Base-by-base conservation (phyloP, 2,888 invertebrate species). In the Alloscopus bannaensis region DNA sequence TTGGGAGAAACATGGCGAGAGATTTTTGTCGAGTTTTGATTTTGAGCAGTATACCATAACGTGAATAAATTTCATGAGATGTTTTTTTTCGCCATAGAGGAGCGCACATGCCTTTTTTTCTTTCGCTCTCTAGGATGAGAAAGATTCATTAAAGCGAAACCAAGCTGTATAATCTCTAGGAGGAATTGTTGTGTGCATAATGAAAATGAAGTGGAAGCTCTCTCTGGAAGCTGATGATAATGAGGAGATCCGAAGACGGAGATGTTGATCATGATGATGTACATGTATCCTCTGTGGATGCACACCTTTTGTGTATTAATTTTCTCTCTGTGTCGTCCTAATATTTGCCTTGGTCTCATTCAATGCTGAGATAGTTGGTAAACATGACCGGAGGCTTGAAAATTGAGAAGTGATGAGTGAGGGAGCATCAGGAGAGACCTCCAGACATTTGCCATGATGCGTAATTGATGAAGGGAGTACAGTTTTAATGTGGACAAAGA, bases 401-500 rank as follows among this genome's bases (percentile, higher is more conserved):
- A 26, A 11, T 28, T 55, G 52, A 22, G 52, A n/a, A n/a, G n/a
- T n/a, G n/a, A n/a, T n/a, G n/a, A n/a, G 24, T 4, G 36, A 52
- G 24, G 24, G 59, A 57, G 55, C 40, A 60, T 40, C 64, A 64
- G 64, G 65, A 42, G 57, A 66, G 81, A 80, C 81, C 83, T 81
- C 79, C 79, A 79, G 77, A 69, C 73, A 60, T 59, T 78, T 71
- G 75, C 70, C 65, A 62, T 73, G 78, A 71, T 76, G 79, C 80
- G 59, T 78, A 81, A 80, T 83, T 81, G 77, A 59, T 71, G 68
- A 70, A 50, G 68, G 65, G 75, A 77, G 84, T 83, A 84, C 83
- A 83, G 85, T 81, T 86, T 86, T 86, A 86, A 86, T 86, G 77
- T 83, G 82, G 62, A 84, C 86, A 86, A 86, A 86, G 86, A 72